Evolutionary conservation across 1,140 invertebrate species (phyloP), one percentile per base, ranked within the genome.

Genomic region (Temnothorax nylanderi): DNA sequence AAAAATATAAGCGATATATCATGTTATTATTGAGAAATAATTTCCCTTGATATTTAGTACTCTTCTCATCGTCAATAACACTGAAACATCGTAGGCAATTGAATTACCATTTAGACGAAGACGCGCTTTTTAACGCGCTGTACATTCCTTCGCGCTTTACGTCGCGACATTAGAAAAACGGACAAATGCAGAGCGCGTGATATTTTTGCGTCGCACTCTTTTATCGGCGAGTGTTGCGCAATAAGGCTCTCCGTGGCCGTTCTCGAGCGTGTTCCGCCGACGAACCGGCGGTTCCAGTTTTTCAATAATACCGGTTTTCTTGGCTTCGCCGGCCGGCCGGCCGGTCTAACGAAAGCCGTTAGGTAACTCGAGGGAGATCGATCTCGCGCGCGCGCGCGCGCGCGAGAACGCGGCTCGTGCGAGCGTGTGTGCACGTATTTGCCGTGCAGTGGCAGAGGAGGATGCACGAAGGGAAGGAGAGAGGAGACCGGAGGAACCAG

Each of bases 291-390:
- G 64, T 81, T 86, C 85, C 85, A 80, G 85, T 86, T 86, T 86
- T 80, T 85, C 75, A 80, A 81, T 86, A 78, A 80, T 86, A 86
- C 85, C 85, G 85, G 85, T 86, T 86, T 32, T 47, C 32, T 60
- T n/a, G 41, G 26, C 64, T 60, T 81, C 16, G 34, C 60, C 74
- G 64, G 51, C 21, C 82, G 58, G 49, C 54, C 47, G 26, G 41
- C 65, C 47, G 34, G 64, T 60, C 82, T 67, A 85, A 54, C 51
- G 21, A 16, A 26, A 54, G 21, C 67, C 18, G 32, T 69, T 60
- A 26, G 60, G 32, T 60, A 65, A 88, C 82, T 74, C 51, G 72
- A 88, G 62, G 85, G 64, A 62, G 87, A 80, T 89, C 74, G 87
- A 89, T 89, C 16, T 56, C 26, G 58, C 49, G 75, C 67, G 37